Percentiles rank a stretch among this genome's conserved stretches.
phyloP scores from a whole-genome alignment of 2,888 invertebrate species.

The Sabatieria punctata region DNA sequence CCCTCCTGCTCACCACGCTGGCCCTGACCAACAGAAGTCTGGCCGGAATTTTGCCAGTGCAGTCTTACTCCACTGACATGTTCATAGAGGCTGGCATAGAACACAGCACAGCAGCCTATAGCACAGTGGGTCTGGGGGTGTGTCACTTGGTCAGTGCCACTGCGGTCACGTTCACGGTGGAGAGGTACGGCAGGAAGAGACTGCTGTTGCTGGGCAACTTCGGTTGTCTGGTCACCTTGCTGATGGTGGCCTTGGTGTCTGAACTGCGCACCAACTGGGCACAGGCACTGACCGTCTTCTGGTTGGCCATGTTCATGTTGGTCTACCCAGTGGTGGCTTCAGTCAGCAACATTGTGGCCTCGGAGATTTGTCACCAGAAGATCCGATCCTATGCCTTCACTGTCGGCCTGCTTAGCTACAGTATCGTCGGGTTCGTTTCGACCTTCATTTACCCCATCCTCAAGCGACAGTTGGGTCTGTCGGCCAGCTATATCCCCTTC shows the following conservation, averaged over 20 bases:
- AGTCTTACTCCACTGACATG: conserved; percentile 6
- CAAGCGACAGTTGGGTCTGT: conserved; percentile 1
- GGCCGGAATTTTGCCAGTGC: conserved; percentile 6
- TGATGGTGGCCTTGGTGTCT: background rate
- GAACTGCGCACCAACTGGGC: background rate
- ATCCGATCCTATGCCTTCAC: conserved; percentile 5
- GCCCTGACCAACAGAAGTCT: conserved; percentile 4
- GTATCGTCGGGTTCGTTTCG: conserved; percentile 1
- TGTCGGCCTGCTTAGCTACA: conserved; percentile 3
- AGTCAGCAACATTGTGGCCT: conserved; percentile 5
- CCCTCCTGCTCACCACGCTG: background rate
- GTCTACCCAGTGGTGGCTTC: conserved; percentile 3
- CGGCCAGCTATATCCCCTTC: conserved; percentile 1
- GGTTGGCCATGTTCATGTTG: conserved; percentile 1
- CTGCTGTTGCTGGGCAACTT: conserved; percentile 4
- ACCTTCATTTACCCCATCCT: conserved; percentile 4
- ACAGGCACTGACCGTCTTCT: background rate
- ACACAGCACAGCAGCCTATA: background rate
- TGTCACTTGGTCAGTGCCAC: conserved; percentile 1
- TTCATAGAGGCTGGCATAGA: conserved; percentile 1
- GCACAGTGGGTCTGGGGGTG: conserved; percentile 3
- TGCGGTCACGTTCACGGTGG: background rate
- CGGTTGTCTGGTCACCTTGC: background rate
- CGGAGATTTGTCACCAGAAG: conserved; percentile 7
- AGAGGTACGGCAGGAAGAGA: background rate